Percentiles rank a stretch among this genome's conserved stretches.
phyloP scores from a whole-genome alignment of 2,113 vertebrate species.

The Axis porcinus region DNA sequence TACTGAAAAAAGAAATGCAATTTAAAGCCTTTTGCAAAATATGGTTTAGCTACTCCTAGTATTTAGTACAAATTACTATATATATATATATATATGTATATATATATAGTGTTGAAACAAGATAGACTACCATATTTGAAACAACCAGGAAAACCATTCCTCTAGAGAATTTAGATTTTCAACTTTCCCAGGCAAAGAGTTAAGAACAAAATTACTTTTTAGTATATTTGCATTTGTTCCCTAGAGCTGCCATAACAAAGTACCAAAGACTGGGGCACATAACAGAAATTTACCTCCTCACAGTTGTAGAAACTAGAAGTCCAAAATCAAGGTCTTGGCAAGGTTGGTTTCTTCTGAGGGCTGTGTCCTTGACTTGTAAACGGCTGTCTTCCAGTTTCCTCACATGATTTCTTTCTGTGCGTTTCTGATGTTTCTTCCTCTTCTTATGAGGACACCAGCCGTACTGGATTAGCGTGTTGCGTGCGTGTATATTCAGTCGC shows the following conservation, averaged over 20 bases:
- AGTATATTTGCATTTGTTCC: not conserved
- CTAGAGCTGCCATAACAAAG: not conserved
- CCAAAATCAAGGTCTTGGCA: rapidly evolving
- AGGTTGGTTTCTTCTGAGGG: not conserved
- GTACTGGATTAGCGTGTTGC: not conserved
- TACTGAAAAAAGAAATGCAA: constrained; percentile 46
- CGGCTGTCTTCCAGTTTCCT: not conserved
- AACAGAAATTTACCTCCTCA: not conserved
- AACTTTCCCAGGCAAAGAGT: not conserved
- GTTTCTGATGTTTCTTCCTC: not conserved
- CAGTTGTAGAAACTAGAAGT: not conserved
- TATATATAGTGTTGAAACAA: not conserved
- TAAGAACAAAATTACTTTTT: not conserved
- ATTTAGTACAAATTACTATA: not conserved
- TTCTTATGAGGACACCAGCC: not conserved
- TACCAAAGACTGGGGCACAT: not conserved
- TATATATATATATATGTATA: not conserved
- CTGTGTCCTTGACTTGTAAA: not conserved
- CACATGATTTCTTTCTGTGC: not conserved
- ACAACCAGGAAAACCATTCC: constrained; percentile 2
- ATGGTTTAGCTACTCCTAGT: not conserved
- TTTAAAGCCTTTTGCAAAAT: constrained; percentile 50
- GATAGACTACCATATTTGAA: constrained; percentile 22
- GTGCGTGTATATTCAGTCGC: not conserved
- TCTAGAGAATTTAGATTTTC: constrained; percentile 27